phyloP scores from a whole-genome alignment of 1,140 invertebrate species.

The Stenopsyche tienmushanensis region DNA sequence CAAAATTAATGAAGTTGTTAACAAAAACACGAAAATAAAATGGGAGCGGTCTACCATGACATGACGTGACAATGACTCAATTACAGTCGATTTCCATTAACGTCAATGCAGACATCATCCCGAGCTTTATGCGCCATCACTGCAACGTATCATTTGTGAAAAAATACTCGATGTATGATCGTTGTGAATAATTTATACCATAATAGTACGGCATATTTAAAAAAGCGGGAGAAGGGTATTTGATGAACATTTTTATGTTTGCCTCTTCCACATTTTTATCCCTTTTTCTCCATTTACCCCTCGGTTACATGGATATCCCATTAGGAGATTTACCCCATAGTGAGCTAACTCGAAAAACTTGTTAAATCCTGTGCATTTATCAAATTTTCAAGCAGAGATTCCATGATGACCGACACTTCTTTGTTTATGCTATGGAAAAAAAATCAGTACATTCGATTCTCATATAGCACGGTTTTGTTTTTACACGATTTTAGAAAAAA shows the following conservation, averaged over 20 bases:
- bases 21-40: conserved; percentile 16
- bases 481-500: no score
- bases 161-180: background rate
- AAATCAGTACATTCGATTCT: no score
- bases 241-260: no score
- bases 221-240: no score
- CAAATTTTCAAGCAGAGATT: conserved; percentile 6
- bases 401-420: no score
- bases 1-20: conserved; percentile 27
- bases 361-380: conserved; percentile 13
- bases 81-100: no score
- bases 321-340: conserved; percentile 13
- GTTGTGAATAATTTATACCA: no score
- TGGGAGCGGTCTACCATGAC: conserved; percentile 10
- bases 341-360: conserved; percentile 6
- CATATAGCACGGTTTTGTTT: no score
- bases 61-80: conserved; percentile 15
- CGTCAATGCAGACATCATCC: background rate
- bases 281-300: background rate
- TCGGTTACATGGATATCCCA: conserved; percentile 10
- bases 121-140: background rate
- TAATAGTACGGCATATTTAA: no score
- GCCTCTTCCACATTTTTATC: background rate
- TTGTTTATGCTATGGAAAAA: no score
- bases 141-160: background rate